A percentile compares a stretch with the other conserved stretches of the same genome.
These are phyloP conservation scores for Onthophagus sagittarius DNA, from an alignment of 2,888 invertebrate species.

Conservation along the genomic window DNA sequence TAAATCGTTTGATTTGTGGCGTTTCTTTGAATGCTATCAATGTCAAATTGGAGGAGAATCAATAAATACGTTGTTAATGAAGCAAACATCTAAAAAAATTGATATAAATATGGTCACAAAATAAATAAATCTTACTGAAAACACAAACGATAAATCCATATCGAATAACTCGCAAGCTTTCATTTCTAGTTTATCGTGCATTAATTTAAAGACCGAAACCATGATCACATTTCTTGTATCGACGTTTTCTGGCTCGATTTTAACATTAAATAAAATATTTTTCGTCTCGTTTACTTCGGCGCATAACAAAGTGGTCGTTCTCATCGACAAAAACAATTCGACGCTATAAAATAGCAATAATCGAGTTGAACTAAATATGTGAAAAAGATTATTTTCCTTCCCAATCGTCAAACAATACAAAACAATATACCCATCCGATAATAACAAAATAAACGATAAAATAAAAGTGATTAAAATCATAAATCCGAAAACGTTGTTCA, in stretches of 20 bases:
- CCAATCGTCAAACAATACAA: constrained; percentile 20
- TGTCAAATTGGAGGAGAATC: constrained; percentile 33
- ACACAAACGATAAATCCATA: constrained; percentile 32
- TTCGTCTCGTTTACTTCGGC: constrained; percentile 27
- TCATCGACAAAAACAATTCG: constrained; percentile 15
- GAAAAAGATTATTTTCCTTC: constrained; percentile 1
- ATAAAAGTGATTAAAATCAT: constrained; percentile 15
- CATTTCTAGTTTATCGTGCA: constrained; percentile 33
- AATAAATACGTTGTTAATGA: constrained; percentile 33
- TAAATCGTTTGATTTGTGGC: background rate
- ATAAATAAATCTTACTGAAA: constrained; percentile 29
- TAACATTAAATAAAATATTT: constrained; percentile 27
- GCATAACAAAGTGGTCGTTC: constrained; percentile 18
- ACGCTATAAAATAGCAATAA: constrained; percentile 15
- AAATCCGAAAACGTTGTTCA: constrained; percentile 15
- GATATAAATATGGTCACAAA: background rate
- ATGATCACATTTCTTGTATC: constrained; percentile 28
- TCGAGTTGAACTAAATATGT: constrained; percentile 6
- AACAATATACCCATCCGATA: constrained; percentile 22
- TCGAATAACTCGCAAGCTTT: constrained; percentile 32
- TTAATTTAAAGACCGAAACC: constrained; percentile 25
- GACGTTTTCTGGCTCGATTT: constrained; percentile 29
- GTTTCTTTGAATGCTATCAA: constrained; percentile 5
- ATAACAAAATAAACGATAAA: constrained; percentile 13
- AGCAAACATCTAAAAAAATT: constrained; percentile 29